Evolutionary conservation across 1,140 invertebrate species (phyloP).

Genomic region (Bacillus rossius): DNA sequence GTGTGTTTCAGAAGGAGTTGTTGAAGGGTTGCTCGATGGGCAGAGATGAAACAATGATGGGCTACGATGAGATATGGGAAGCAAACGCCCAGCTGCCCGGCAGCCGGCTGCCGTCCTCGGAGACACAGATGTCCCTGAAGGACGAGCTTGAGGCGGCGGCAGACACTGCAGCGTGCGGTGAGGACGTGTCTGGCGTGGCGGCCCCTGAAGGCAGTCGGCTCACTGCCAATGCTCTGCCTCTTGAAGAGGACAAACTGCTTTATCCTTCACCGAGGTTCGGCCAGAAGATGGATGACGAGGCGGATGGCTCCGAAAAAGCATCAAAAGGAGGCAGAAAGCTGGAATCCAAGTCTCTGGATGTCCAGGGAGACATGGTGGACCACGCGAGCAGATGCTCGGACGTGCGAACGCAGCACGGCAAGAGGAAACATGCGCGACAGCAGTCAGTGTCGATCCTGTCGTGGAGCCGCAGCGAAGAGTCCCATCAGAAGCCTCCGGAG

Average conservation of each 20-base stretch:
- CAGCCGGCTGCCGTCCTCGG: not conserved
- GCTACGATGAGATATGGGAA: conserved; percentile 26
- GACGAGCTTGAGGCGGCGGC: not conserved
- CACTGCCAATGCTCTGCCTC: no score
- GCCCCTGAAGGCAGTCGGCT: no score
- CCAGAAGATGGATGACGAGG: not conserved
- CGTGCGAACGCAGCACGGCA: not conserved
- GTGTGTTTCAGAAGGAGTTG: no score
- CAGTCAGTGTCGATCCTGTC: conserved; percentile 5
- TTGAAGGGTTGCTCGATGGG: conserved; percentile 12
- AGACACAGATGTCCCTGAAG: not conserved
- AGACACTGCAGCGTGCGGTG: not conserved
- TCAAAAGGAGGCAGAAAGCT: not conserved
- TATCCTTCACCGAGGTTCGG: conserved; percentile 7
- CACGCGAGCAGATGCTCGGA: not conserved
- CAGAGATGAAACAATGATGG: conserved; percentile 22
- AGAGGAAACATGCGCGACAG: conserved; percentile 11
- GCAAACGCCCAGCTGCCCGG: conserved; percentile 13
- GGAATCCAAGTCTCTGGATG: conserved; percentile 26
- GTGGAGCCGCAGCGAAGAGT: conserved; percentile 11
- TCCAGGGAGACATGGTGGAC: conserved; percentile 13
- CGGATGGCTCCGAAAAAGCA: not conserved
- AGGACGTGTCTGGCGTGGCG: no score
- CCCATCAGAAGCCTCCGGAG: conserved; percentile 2
- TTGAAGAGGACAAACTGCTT: conserved; percentile 1